phyloP scores from a whole-genome alignment of 2,113 vertebrate species.

The Garra rufa region DNA sequence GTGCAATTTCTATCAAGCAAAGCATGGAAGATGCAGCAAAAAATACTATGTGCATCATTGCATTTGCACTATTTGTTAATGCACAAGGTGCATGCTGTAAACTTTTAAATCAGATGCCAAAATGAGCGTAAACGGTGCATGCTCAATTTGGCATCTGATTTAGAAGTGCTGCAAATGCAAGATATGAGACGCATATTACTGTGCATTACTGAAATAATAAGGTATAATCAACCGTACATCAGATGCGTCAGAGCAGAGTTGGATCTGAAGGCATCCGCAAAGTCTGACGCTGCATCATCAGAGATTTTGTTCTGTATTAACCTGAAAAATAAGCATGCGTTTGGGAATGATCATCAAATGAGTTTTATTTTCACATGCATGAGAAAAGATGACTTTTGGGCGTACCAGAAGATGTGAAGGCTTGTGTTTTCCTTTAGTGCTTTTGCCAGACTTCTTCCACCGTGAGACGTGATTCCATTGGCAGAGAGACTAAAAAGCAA shows the following conservation, averaged over 20 bases:
- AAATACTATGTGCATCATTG: background rate
- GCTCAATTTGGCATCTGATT: no score
- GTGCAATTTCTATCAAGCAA: background rate
- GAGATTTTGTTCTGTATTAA: conserved; percentile 74
- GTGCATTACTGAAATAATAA: background rate
- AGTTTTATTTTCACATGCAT: background rate
- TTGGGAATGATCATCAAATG: background rate
- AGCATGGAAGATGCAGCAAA: background rate
- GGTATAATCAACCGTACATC: conserved; percentile 61
- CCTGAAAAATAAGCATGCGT: conserved; percentile 59
- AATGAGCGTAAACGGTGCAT: no score
- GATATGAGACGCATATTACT: background rate
- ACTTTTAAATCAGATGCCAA: background rate
- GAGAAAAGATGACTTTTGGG: background rate
- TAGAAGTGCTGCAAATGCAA: no score
- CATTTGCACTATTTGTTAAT: background rate
- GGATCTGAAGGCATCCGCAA: conserved; percentile 64
- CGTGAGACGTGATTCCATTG: conserved; percentile 86
- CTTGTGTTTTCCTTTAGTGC: conserved; percentile 82
- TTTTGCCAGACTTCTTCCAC: conserved; percentile 83
- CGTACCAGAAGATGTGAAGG: conserved; percentile 90
- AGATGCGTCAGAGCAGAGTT: conserved; percentile 71
- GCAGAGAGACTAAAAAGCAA: conserved; percentile 81
- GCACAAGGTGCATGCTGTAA: background rate
- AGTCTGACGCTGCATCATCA: conserved; percentile 67